Evolutionary conservation across 2,113 vertebrate species (phyloP).

Genomic region (Sturnira hondurensis): DNA sequence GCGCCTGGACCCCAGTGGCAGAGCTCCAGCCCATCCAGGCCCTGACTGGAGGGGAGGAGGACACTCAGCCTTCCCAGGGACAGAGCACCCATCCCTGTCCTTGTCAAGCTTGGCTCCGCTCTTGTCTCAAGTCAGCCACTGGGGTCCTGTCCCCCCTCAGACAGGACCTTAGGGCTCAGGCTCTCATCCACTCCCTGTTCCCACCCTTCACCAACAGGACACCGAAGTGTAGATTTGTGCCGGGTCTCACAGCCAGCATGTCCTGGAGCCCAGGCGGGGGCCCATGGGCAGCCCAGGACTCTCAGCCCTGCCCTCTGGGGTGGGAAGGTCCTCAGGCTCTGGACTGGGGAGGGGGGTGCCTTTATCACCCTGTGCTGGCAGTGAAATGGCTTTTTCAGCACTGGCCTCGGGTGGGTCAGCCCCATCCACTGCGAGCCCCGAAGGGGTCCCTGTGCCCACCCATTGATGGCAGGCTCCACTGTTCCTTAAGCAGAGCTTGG

Average conservation of each 20-base stretch:
- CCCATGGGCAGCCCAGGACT: not conserved
- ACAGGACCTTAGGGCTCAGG: not conserved
- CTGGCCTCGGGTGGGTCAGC: not conserved
- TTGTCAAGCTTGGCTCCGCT: not conserved
- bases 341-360: too few species aligned
- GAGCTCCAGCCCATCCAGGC: accelerated
- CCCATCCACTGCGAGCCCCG: not conserved
- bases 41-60: not conserved
- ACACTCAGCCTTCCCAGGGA: not conserved
- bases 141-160: not conserved
- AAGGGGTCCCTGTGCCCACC: not conserved
- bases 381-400: not conserved
- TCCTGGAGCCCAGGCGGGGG: not conserved
- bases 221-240: accelerated
- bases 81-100: not conserved
- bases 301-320: not conserved
- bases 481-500: not conserved
- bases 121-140: not conserved
- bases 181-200: accelerated
- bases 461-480: accelerated
- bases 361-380: accelerated
- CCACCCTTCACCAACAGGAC: not conserved
- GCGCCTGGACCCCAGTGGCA: not conserved
- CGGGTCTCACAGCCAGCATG: not conserved
- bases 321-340: too few species aligned